Conservation (phyloP, 2,113 vertebrate genomes). For the Ictalurus punctatus region DNA sequence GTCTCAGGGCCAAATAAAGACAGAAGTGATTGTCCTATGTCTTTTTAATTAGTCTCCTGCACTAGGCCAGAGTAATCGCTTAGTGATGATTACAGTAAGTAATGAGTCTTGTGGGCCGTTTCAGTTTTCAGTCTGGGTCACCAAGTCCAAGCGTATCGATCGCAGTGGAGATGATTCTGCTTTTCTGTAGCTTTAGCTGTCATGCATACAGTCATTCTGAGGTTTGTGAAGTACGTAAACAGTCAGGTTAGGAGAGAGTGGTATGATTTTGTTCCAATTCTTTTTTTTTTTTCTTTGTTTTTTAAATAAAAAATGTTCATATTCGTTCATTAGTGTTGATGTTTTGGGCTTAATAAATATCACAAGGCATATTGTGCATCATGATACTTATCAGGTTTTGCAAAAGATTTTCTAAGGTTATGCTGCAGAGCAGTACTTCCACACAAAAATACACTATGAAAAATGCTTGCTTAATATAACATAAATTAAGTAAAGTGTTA, state of each 20-base stretch:
- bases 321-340: background rate
- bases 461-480: background rate
- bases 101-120: constrained; percentile 57
- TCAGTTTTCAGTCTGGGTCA: constrained; percentile 16
- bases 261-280: background rate
- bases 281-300: too few relatives aligned
- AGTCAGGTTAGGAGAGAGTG: background rate
- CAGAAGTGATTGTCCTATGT: constrained; percentile 4
- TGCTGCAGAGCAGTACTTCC: background rate
- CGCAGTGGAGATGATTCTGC: background rate
- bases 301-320: background rate
- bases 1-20: constrained; percentile 21
- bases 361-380: background rate
- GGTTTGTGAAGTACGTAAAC: background rate
- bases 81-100: constrained; percentile 58
- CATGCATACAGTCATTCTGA: background rate
- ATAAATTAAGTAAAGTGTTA: too few relatives aligned
- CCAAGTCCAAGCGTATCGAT: background rate
- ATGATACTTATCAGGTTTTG: background rate
- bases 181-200: background rate
- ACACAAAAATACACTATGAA: background rate
- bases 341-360: background rate
- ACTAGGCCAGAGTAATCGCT: constrained; percentile 45
- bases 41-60: constrained; percentile 54
- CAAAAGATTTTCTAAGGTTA: too few relatives aligned